Evolutionary conservation across 2,888 invertebrate species (phyloP).

Genomic region (Leptopilina myrica): DNA sequence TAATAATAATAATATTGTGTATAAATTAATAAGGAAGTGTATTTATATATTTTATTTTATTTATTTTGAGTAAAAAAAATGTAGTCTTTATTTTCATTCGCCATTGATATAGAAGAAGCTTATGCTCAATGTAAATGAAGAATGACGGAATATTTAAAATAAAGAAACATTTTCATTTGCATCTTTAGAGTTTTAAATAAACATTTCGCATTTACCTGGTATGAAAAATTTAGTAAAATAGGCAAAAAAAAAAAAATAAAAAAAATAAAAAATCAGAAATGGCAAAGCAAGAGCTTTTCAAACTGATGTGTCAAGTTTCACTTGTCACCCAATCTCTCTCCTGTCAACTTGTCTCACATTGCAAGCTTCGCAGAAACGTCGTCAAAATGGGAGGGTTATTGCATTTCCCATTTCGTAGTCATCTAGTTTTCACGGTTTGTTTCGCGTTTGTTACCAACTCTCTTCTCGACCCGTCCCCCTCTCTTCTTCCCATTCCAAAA

Average conservation of each 20-base stretch:
- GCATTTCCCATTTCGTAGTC: conserved; percentile 65
- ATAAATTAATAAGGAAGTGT: no score
- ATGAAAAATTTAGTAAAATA: conserved; percentile 1
- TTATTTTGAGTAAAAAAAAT: no score
- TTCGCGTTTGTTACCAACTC: conserved; percentile 61
- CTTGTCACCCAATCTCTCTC: conserved; percentile 50
- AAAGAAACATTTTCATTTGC: no score
- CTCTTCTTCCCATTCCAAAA: background rate
- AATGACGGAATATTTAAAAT: no score
- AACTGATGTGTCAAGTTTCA: conserved; percentile 50
- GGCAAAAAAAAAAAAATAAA: background rate
- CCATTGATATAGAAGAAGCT: no score
- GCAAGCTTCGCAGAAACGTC: conserved; percentile 62
- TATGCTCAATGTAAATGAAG: no score
- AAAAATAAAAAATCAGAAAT: background rate
- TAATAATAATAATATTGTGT: no score
- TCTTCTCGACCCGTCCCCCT: background rate
- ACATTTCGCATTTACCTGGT: no score
- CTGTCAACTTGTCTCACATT: conserved; percentile 61
- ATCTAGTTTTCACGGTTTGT: conserved; percentile 71
- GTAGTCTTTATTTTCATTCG: no score
- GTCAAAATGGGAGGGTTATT: conserved; percentile 65
- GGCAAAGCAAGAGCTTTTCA: conserved; percentile 43
- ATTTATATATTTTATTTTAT: no score
- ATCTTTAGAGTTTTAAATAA: no score